Evolutionary conservation across 2,888 invertebrate genomes (phyloP), one percentile per base, ranked within the genome.

Genomic region (Morpho achilles): DNA sequence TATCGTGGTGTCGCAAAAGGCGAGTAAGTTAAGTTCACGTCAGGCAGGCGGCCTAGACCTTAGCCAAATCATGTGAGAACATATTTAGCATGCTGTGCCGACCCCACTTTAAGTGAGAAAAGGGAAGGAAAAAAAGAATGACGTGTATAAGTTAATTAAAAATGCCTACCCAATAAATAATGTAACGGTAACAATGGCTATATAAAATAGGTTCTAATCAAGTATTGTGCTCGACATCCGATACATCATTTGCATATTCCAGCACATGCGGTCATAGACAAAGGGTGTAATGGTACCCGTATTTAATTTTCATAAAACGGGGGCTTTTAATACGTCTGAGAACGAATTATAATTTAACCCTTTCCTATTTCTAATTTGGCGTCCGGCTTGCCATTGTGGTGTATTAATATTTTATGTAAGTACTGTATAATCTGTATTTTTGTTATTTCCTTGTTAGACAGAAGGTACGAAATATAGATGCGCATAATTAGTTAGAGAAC

Each of bases 281-380:
- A 84, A 80, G 84, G 88, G 87, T 79, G 78, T 76, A 76, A 79
- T 81, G 77, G 72, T 79, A 76, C 79, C 82, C 77, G 83, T 86
- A 87, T 89, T 88, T 87, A 89, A 89, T 89, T 90, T 89, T 88
- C 84, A 87, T 86, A 86, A 84, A 88, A 87, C 80, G 80, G 84
- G 76, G 81, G 76, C 76, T 80, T 86, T 85, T 87, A 88, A 89
- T 88, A 85, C 75, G 82, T 84, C 83, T 82, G 80, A 78, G 71
- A 77, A 68, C 73, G 78, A 85, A 84, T 87, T 82, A 84, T 86
- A 84, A 79, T 76, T 75, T 73, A 75, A 79, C 82, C 88, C 84
- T 83, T 85, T 81, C 39, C 78, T 81, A 80, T 82, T 82, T 82
- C 73, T 71, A 78, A 86, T 84, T 83, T 83, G 80, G 79, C 76